A percentile compares a stretch with the other conserved stretches of the same genome.
phyloP scores from a whole-genome alignment of 1,140 invertebrate genomes.

The Diabrotica virgifera region DNA sequence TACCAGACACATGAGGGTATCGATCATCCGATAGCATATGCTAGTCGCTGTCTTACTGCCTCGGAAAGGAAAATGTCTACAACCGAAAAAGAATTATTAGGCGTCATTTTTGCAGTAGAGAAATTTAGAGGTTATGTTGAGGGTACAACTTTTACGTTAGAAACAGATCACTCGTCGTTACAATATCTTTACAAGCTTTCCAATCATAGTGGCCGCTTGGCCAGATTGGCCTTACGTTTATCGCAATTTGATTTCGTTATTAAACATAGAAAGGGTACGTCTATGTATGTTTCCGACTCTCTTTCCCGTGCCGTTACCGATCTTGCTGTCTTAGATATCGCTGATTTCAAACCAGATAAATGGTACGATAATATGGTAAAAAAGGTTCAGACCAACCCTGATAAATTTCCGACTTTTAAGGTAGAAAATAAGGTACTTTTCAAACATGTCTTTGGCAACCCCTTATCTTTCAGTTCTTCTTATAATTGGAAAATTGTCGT shows the following conservation, averaged over 20 bases:
- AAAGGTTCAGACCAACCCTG: slow-evolving; percentile 6
- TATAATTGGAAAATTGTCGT: slow-evolving; percentile 26
- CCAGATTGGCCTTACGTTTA: slow-evolving; percentile 45
- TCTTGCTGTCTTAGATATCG: slow-evolving; percentile 3
- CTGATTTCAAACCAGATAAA: slow-evolving; percentile 13
- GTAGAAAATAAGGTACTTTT: slow-evolving; percentile 9
- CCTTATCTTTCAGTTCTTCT: slow-evolving; percentile 7
- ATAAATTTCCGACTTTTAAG: slow-evolving; percentile 12
- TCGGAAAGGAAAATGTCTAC: slow-evolving; percentile 48
- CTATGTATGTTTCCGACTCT: slow-evolving; percentile 14
- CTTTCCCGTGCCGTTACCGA: slow-evolving; percentile 15
- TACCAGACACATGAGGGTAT: slow-evolving; percentile 25
- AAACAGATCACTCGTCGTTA: slow-evolving; percentile 52
- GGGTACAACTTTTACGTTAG: slow-evolving; percentile 47
- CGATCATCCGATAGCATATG: slow-evolving; percentile 30
- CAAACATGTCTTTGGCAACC: slow-evolving; percentile 7
- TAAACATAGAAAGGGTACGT: slow-evolving; percentile 5
- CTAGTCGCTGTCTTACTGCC: slow-evolving; percentile 41
- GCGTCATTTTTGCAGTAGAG: slow-evolving; percentile 48
- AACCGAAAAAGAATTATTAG: slow-evolving; percentile 52
- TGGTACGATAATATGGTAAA: slow-evolving; percentile 14
- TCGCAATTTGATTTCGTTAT: slow-evolving; percentile 11
- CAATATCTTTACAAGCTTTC: slow-evolving; percentile 49
- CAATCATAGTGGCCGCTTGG: slow-evolving; percentile 46
- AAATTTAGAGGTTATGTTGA: slow-evolving; percentile 49